Evolutionary conservation across 2,888 invertebrate species (phyloP), one percentile per base, ranked within the genome.

Genomic region (Brassicogethes aeneus): DNA sequence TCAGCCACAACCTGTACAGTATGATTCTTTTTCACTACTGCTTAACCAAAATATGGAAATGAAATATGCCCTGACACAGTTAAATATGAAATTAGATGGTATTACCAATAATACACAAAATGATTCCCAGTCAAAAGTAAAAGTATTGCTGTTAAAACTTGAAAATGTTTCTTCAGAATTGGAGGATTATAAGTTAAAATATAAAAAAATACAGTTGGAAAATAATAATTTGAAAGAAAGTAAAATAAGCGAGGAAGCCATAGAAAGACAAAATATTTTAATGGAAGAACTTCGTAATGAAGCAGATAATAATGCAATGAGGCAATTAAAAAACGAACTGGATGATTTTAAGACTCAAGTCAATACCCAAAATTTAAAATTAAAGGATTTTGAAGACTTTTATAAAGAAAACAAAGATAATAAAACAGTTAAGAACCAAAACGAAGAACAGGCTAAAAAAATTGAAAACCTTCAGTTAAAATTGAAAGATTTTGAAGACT

Each of bases 31-130:
- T 23, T 23, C 23, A 23, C 5, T 7, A 5, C 23, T 80, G 43
- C 57, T 79, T 37, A 66, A 76, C 13, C 78, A 80, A 44, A 80
- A 79, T 55, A 71, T 77, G 5, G 82, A 83, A 61, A 62, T 82
- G n/a, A 70, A 81, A 46, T 72, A 80, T 65, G 74, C 75, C 48
- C 65, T 82, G 45, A 66, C 73, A n/a, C 76, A 79, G 56, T 69
- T 82, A 47, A 70, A 75, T 15, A 74, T 75, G 42, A 82, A 80
- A 65, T 66, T 83, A 29, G 80, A 82, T 53, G 71, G 70, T 47
- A 65, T 82, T n/a, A n/a, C n/a, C n/a, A n/a, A n/a, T n/a, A 23
- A 5, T 23, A 23, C 5, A 23, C 10, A 23, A 7, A 23, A 23
- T 23, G 23, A 23, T 7, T 23, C 23, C 10, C 23, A 23, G 10